Base-by-base conservation (phyloP, 2,888 invertebrate genomes). In the Nemapogon koenigi region DNA sequence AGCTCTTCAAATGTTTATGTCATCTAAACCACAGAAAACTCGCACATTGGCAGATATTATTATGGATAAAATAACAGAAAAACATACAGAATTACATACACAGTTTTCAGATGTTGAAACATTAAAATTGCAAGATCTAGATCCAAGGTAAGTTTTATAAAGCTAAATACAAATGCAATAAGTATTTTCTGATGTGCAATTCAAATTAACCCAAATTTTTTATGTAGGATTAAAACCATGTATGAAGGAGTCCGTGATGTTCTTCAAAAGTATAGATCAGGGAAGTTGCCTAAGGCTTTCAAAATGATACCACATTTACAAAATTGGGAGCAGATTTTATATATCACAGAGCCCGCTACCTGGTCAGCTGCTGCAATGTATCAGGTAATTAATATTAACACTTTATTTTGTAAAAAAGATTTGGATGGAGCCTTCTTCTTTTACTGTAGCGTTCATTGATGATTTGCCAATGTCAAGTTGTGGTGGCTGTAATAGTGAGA, bases 291-390 rank as follows among this genome's bases (percentile, higher is more conserved):
- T 0, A 98, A 99, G 66, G 96, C 97, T 1, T 98, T 99, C 63
- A 99, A 99, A 82, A 88, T 97, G 56, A 86, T 99, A 44, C 98
- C 98, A 2, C 88, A 88, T 59, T 78, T 97, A 40, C 83, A 84
- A 41, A 96, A 97, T 65, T 98, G 97, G 97, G 97, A 97, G 60
- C 94, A 96, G 67, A 86, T 94, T 49, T 66, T 94, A 15, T 89
- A 89, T 49, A 81, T 93, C 16, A 92, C 91, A 16, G 91, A 94
- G 64, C 98, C 99, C 6, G 87, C 92, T n/a, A 86, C 84, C 28
- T 99, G 99, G 99, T 91, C 94, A 38, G 97, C 99, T 13, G 97
- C 98, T 29, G 93, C 97, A 1, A 92, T 99, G 91, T 97, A 95
- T 65, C 96, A 88, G 70, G 84, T 76, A 52, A 33, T 22, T 22